Evolutionary conservation across 2,888 invertebrate species (phyloP).

Genomic region (Seira ritae): DNA sequence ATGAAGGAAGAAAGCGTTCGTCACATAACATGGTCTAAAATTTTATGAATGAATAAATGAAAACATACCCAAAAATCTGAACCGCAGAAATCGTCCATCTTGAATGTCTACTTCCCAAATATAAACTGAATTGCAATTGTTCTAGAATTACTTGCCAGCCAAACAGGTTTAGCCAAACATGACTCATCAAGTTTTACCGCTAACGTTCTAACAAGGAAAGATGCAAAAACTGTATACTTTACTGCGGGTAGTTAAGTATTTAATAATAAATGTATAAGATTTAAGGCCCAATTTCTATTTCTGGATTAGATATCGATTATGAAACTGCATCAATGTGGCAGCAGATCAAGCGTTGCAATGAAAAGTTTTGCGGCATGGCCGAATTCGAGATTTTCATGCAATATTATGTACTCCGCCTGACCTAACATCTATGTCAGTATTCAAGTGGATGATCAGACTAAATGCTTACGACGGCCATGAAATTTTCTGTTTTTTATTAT

Average conservation of each 20-base stretch:
- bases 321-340: neutral
- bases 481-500: neutral
- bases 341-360: neutral
- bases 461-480: neutral
- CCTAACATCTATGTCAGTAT: too few species aligned
- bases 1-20: too few species aligned
- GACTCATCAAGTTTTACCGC: neutral
- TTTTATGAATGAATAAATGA: too few species aligned
- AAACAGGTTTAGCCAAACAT: neutral
- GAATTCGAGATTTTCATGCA: neutral
- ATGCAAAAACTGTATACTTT: too few species aligned
- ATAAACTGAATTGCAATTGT: neutral
- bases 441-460: neutral
- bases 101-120: neutral
- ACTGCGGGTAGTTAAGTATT: too few species aligned
- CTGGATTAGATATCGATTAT: neutral
- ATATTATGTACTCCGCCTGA: neutral
- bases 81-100: conserved; percentile 39
- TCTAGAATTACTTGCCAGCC: neutral
- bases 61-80: neutral
- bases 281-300: too few species aligned
- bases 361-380: neutral
- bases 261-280: neutral
- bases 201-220: too few species aligned
- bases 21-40: too few species aligned